Percentiles rank a stretch among this genome's conserved stretches.
These are phyloP conservation scores for Pelobates cultripes DNA, from an alignment of 2,797 vertebrate genomes.

Conservation along the genomic window DNA sequence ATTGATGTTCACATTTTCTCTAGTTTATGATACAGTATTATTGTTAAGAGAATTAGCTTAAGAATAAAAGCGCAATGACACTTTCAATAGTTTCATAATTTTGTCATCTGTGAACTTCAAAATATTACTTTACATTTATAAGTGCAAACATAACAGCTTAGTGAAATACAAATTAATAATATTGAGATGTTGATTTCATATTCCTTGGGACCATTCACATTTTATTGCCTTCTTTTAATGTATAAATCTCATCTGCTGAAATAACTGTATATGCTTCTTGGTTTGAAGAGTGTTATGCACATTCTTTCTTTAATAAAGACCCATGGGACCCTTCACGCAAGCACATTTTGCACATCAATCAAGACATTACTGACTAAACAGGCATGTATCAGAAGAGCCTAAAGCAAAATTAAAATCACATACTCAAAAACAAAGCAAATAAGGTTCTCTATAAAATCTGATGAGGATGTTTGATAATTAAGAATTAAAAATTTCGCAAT, in stretches of 20 bases:
- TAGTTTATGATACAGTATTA: constrained; percentile 45
- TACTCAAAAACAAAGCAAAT: background rate
- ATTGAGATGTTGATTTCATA: background rate
- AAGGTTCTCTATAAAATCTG: too few relatives aligned
- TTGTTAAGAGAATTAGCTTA: constrained; percentile 12
- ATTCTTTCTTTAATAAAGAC: constrained; percentile 25
- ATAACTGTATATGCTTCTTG: constrained; percentile 1
- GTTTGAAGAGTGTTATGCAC: background rate
- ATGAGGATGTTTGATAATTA: background rate
- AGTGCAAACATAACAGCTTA: background rate
- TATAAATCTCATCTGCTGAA: constrained; percentile 2
- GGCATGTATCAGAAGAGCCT: background rate
- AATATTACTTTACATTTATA: background rate
- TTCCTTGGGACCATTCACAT: background rate
- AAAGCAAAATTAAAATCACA: background rate
- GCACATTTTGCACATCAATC: constrained; percentile 29
- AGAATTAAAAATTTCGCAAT: background rate
- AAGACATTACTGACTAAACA: background rate
- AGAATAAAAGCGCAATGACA: constrained; percentile 28
- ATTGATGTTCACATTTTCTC: constrained; percentile 44
- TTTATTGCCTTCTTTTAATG: background rate
- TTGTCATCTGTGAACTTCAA: background rate
- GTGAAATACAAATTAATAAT: constrained; percentile 8
- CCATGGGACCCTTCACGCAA: background rate
- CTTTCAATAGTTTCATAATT: constrained; percentile 17